Base-by-base conservation (phyloP, 1,140 invertebrate genomes). In the Lithobius niger region DNA sequence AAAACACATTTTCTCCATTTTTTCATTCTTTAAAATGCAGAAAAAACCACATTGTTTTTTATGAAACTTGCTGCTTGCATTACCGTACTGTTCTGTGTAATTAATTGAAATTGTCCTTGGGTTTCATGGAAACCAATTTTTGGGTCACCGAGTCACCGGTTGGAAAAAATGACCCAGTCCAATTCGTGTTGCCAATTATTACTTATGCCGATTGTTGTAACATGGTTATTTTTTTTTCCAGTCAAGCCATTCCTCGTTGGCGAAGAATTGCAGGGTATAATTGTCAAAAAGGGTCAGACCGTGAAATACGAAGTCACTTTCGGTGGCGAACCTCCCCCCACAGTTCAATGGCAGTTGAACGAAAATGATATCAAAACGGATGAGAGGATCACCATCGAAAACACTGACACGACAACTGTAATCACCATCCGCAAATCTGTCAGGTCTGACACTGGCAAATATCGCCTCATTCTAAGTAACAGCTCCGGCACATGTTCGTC, bases 291-390 rank as follows among this genome's bases (percentile, higher is more conserved):
- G 68, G 89, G 89, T 26, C 88, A 94, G 72, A 82, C 88, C 3
- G 86, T 95, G 61, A 83, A 88, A 61, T 92, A 84, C 64, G 92
- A 96, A 62, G 90, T 97, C 40, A 92, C 92, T 65, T 95, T 89
- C 62, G 88, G 85, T 54, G 92, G 92, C 67, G 92, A 96, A 71
- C 93, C 93, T 1, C 87, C 93, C 70, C 93, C 93, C 15, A 83
- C 86, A 64, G 88, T 89, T 16, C 81, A 78, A 56, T 97, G 93
- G 93, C 76, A 73, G 52, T 69, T 80, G 4, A 79, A 82, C 26
- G 79, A 81, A 51, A 84, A 87, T 62, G 82, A 86, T 74, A 69
- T 92, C 1, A 6, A 26, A 21, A 76, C 80, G 59, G 82, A 84
- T 63, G 59, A 70, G 61, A 31, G 69, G 43, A 64, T 73, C 3